These are phyloP conservation scores for Brachionus rubens DNA, from an alignment of 1,140 invertebrate genomes.

Conservation along the genomic window DNA sequence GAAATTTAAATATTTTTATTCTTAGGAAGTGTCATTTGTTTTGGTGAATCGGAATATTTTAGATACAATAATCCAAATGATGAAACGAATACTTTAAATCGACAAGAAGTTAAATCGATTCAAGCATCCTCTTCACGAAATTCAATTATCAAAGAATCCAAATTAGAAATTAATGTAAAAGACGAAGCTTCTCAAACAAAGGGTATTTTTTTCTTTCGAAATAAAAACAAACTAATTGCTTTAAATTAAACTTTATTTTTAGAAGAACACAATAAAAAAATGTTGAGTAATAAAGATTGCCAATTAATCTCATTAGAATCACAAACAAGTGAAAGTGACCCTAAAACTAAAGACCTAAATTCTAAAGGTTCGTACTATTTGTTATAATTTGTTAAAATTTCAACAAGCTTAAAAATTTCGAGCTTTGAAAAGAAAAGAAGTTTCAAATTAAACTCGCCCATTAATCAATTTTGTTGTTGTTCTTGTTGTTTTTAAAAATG, in stretches of 20 bases:
- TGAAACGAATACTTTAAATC: background rate
- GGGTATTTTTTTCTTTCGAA: too few species aligned
- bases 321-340: background rate
- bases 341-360: background rate
- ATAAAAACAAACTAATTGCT: constrained; percentile 7
- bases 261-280: constrained; percentile 9
- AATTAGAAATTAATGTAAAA: too few species aligned
- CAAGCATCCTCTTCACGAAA: background rate
- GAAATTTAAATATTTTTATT: background rate
- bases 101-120: background rate
- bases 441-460: too few species aligned
- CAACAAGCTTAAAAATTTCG: too few species aligned
- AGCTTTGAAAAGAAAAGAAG: too few species aligned
- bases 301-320: background rate
- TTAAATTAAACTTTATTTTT: background rate
- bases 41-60: constrained; percentile 36
- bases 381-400: too few species aligned
- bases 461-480: too few species aligned
- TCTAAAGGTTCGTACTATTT: constrained; percentile 8
- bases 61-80: constrained; percentile 28
- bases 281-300: background rate
- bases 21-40: constrained; percentile 30
- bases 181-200: too few species aligned
- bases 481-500: too few species aligned
- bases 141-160: background rate